Evolutionary conservation across 2,113 vertebrate species (phyloP).

Genomic region (Tricholaema leucomelas): DNA sequence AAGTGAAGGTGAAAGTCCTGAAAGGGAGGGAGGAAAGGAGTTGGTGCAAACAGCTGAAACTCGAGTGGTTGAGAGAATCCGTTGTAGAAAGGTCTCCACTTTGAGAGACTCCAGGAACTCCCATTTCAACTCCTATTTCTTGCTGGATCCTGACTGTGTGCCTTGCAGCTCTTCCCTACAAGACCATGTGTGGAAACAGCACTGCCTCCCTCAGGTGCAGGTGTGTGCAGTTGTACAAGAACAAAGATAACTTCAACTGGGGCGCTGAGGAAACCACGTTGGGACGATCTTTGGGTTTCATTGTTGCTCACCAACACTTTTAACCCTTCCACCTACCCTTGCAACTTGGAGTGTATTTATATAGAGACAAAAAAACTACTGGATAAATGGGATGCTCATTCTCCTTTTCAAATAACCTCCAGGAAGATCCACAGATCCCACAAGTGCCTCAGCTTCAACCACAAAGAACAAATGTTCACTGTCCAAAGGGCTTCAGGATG

Average conservation of each 20-base stretch:
- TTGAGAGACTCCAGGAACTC: not conserved
- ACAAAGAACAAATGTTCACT: slow-evolving; percentile 12
- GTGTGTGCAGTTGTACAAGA: not conserved
- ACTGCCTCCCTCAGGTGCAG: not conserved
- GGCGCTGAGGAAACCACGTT: not conserved
- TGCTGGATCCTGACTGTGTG: not conserved
- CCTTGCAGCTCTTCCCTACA: not conserved
- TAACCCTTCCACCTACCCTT: not conserved
- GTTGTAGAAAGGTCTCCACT: not conserved
- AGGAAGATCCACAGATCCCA: not conserved
- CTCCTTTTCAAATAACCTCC: not conserved
- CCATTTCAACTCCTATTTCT: not conserved
- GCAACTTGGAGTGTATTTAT: not conserved
- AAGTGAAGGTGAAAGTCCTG: not conserved
- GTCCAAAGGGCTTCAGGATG: slow-evolving; percentile 24
- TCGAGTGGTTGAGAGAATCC: not conserved
- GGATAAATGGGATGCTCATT: not conserved
- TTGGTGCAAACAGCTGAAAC: not conserved
- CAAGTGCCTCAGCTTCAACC: not conserved
- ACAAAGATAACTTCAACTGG: not conserved
- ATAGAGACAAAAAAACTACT: not conserved
- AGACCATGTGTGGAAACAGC: not conserved
- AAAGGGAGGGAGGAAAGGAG: not conserved
- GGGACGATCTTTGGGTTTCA: not conserved
- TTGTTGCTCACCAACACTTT: not conserved